Conservation (phyloP, 2,888 invertebrate genomes). For the Hemaris fuciformis region DNA sequence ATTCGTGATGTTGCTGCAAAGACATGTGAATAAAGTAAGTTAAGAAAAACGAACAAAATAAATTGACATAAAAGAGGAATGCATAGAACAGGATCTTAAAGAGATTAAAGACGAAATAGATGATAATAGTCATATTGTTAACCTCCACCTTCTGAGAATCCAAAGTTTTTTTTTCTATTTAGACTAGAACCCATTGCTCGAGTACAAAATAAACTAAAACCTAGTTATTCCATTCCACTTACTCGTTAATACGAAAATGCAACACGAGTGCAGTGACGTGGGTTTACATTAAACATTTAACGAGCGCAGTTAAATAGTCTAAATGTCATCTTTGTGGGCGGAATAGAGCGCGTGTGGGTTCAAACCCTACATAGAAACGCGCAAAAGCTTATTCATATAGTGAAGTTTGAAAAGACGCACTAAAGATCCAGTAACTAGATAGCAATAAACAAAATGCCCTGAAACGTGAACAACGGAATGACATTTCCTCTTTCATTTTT, state of each 20-base stretch:
- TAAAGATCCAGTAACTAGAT: neutral
- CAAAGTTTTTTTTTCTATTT: no score
- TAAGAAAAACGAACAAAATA: no score
- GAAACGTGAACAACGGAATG: neutral
- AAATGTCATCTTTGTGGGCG: constrained; percentile 7
- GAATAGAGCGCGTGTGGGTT: neutral
- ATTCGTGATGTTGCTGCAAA: no score
- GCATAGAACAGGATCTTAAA: no score
- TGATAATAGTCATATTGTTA: no score
- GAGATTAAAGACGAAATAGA: no score
- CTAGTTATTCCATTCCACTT: neutral
- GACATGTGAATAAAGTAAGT: no score
- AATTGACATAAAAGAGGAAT: no score
- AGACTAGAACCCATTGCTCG: no score
- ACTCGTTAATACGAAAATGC: neutral
- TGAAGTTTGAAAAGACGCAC: neutral
- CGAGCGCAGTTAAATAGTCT: constrained; percentile 5
- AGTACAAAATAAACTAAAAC: neutral
- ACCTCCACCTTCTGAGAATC: no score
- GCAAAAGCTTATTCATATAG: neutral
- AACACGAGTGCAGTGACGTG: constrained; percentile 5
- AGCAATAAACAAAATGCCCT: neutral
- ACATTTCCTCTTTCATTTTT: neutral
- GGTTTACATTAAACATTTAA: constrained; percentile 8
- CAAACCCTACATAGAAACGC: neutral